Evolutionary conservation across 2,113 vertebrate genomes (phyloP).

Genomic region (Sinosuthora webbiana): DNA sequence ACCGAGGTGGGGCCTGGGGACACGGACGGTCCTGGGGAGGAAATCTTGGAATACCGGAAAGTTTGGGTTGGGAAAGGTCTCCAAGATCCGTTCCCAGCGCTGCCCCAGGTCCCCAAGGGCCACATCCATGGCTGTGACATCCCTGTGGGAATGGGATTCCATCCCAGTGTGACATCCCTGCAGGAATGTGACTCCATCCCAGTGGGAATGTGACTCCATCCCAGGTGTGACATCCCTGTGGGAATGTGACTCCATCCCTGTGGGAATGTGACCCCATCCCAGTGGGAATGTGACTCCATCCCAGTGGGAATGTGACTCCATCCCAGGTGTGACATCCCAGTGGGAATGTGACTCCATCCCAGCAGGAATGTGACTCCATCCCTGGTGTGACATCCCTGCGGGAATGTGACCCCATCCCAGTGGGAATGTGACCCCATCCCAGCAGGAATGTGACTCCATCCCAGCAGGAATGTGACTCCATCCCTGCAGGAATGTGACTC

Average conservation of each 20-base stretch:
- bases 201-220: no score
- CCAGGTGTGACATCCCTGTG: background rate
- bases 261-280: no score
- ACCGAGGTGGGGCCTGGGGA: accelerated
- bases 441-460: no score
- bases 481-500: background rate
- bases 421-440: no score
- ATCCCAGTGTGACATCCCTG: background rate
- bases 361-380: no score
- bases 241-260: background rate
- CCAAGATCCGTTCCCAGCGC: background rate
- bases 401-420: no score
- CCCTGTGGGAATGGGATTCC: no score
- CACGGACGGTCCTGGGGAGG: background rate
- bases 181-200: background rate
- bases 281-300: no score
- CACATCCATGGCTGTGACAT: background rate
- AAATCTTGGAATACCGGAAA: background rate
- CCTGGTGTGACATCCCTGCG: no score
- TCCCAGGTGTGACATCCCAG: no score
- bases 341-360: no score
- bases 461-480: background rate
- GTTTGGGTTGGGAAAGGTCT: background rate
- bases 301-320: no score
- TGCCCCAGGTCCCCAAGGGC: background rate